These are phyloP conservation scores for Leptopilina drosophilae DNA, from an alignment of 2,888 invertebrate genomes.

Conservation along the genomic window DNA sequence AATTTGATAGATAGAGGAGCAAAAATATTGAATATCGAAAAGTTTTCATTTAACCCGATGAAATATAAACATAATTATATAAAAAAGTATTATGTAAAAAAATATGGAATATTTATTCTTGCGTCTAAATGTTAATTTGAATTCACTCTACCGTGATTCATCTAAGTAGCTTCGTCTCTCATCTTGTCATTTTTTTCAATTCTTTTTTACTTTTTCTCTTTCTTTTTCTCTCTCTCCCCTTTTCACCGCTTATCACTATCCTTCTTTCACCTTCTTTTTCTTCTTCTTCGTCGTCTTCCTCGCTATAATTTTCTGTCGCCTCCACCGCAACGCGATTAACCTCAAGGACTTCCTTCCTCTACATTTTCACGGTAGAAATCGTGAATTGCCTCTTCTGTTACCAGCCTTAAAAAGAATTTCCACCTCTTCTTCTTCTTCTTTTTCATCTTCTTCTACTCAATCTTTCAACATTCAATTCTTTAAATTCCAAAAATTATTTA, in stretches of 20 bases:
- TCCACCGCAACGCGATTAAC: constrained; percentile 60
- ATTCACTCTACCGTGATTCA: constrained; percentile 63
- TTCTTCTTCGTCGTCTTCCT: background rate
- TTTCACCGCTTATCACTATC: constrained; percentile 11
- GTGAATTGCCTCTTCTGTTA: constrained; percentile 12
- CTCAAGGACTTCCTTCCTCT: constrained; percentile 60
- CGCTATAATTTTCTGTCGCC: constrained; percentile 55
- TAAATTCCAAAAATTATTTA: no score
- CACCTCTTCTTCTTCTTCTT: background rate
- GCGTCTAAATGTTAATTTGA: constrained; percentile 62
- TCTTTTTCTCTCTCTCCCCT: constrained; percentile 12
- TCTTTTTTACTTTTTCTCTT: constrained; percentile 24
- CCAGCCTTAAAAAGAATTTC: background rate
- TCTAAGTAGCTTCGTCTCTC: constrained; percentile 58
- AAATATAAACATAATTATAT: background rate
- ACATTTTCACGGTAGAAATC: constrained; percentile 21
- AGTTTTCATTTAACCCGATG: no score
- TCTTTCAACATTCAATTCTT: background rate
- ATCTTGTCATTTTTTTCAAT: constrained; percentile 34
- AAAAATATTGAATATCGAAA: background rate
- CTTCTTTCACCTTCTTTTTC: constrained; percentile 50
- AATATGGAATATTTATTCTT: constrained; percentile 7
- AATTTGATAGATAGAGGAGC: no score
- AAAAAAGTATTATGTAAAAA: background rate
- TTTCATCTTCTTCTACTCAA: no score